Evolutionary conservation across 2,113 vertebrate species (phyloP).

Genomic region (Centropus bengalensis): DNA sequence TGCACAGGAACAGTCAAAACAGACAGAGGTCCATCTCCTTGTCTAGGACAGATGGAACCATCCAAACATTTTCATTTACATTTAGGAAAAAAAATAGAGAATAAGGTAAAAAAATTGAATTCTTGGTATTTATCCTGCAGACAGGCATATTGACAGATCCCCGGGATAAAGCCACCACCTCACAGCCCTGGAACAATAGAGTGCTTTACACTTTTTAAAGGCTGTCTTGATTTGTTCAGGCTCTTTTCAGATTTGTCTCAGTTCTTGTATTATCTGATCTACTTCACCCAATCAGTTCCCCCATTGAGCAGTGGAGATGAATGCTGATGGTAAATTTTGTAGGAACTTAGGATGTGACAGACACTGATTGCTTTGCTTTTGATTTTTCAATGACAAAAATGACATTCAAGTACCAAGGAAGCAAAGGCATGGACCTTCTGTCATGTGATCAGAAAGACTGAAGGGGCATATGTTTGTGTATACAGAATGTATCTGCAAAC

Average conservation of each 20-base stretch:
- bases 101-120: not conserved
- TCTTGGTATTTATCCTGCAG: not conserved
- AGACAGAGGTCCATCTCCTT: not conserved
- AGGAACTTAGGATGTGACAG: not conserved
- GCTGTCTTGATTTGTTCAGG: not conserved
- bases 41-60: not conserved
- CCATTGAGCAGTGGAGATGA: not conserved
- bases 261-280: not conserved
- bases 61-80: not conserved
- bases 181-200: not conserved
- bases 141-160: not conserved
- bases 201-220: not conserved
- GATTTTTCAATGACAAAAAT: not conserved
- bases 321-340: not conserved
- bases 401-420: slow-evolving; percentile 6
- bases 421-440: slow-evolving; percentile 53
- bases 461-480: slow-evolving; percentile 51
- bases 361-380: not conserved
- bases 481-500: slow-evolving; percentile 55
- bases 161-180: not conserved
- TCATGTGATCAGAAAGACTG: slow-evolving; percentile 11
- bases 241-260: not conserved
- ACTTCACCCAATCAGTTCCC: not conserved
- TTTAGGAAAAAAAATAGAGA: not conserved
- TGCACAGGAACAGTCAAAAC: not conserved